Base-by-base conservation (phyloP, 2,113 vertebrate species). In the Cinclus cinclus region DNA sequence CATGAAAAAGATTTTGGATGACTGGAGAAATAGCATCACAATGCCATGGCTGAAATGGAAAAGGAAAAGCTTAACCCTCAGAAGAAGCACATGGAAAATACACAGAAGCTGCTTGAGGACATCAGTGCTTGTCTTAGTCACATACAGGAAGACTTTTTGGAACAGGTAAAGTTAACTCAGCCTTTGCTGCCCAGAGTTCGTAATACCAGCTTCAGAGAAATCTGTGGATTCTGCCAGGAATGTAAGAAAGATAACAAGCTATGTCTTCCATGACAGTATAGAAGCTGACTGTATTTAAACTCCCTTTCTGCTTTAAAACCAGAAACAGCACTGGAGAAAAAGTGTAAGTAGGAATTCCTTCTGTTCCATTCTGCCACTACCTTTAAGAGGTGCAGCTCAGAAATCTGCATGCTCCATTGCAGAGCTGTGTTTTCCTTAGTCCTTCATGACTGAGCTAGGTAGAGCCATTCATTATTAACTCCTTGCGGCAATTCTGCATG, bases 41-140 rank as follows among this genome's bases (percentile, higher is more conserved):
- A 75, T 50, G 97, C 98, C 1, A 62, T 99, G 58, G 97, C 98
- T 11, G 98, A 98, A 92, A 98, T 99, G 98, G 99, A 99, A 94
- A 99, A 98, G 96, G 98, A 99, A 90, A 99, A 99, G 95, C 98
- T 99, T 89, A 98, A 98, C 30, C 93, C 99, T 94, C 98, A 97
- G 95, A 99, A 98, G 98, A 98, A 97, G 70, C 98, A 99, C 96
- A 98, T 98, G 0, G 98, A 98, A 93, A 98, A 97, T 77, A 99
- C 98, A 89, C 98, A 99, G 92, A 97, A 99, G 27, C 95, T 99
- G 93, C 98, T 99, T 52, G 98, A 99, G 70, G 98, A 99, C 95
- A 99, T 98, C 75, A 99, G 98, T 28, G 33, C 91, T 19, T 95
- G 98, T 37, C 98, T 99, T 94, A 96, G 95, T 55, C 98, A 98